A percentile compares a stretch with the other conserved stretches of the same genome.
phyloP scores from a whole-genome alignment of 2,797 vertebrate species.

The Iguana delicatissima region DNA sequence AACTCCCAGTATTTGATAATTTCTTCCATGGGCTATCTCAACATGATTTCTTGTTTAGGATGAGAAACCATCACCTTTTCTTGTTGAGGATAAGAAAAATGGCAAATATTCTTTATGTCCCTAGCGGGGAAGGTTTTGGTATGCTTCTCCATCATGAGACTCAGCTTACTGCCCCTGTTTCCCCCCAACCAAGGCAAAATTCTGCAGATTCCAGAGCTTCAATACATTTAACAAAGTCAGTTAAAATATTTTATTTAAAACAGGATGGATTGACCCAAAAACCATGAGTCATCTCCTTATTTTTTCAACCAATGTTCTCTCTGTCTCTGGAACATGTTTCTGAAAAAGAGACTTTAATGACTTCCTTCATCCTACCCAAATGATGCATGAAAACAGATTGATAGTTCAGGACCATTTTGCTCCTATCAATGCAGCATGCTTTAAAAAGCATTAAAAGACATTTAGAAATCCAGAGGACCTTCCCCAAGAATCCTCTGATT shows the following conservation, averaged over 20 bases:
- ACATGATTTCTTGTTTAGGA: no score
- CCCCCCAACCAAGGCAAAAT: background rate
- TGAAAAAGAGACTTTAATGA: background rate
- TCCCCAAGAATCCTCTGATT: conserved; percentile 46
- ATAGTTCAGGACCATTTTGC: conserved; percentile 8
- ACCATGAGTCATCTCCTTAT: background rate
- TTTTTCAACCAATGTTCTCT: background rate
- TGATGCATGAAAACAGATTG: background rate
- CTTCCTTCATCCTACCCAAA: background rate
- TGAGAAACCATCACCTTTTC: no score
- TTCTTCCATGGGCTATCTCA: no score
- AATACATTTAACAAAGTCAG: background rate
- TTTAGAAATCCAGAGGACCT: conserved; percentile 7
- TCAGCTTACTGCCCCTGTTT: background rate
- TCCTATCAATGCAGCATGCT: background rate
- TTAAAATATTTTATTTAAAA: conserved; percentile 2
- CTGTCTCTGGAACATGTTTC: background rate
- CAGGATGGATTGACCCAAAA: background rate
- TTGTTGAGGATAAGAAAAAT: no score
- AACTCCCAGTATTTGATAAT: no score
- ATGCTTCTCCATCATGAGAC: background rate
- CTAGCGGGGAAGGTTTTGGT: no score
- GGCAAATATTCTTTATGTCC: no score
- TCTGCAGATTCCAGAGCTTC: background rate
- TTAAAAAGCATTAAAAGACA: conserved; percentile 40